Base-by-base conservation (phyloP, 2,797 vertebrate species). In the Lagocephalus sceleratus region DNA sequence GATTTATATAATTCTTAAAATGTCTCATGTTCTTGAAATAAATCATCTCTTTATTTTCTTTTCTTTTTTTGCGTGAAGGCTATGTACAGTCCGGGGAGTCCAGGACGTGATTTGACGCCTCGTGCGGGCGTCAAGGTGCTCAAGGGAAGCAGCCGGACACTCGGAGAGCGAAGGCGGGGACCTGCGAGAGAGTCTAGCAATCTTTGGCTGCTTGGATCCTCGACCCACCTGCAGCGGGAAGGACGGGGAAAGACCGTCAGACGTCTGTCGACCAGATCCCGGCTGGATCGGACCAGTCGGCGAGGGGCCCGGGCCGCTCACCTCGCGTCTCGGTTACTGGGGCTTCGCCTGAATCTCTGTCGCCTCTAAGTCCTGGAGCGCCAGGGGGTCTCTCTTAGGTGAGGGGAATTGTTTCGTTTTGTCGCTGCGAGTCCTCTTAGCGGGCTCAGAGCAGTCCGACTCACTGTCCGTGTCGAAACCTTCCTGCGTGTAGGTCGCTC, bases 401-500 rank as follows among this genome's bases (percentile, higher is more conserved):
- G 79, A 81, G 63, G 80, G 75, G 75, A 80, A 77, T 66, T 86
- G 14, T 40, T 15, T 84, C 47, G 73, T 82, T 81, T 84, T 85
- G 64, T 76, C 79, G 60, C 73, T 63, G 20, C 38, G 81, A 73
- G 77, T 91, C 80, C 87, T 85, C 59, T 83, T 84, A 67, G 84
- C 71, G 68, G 89, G 87, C 16, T 93, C 90, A 41, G 89, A 90
- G 82, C 90, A 91, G 83, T 93, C 90, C 1, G 57, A 86, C 71
- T 94, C 90, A 0, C 82, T 79, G 41, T 93, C 75, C 9, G 92
- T 75, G 5, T 94, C 87, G 76, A 89, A 94, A 68, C 91, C 89
- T 76, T 95, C 89, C 0, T 94, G 91, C 83, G 89, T 78, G 16
- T 94, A 97, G 63, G 93, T 89, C 5, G 93, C 88, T 26, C 95